Evolutionary conservation across 2,888 invertebrate genomes (phyloP), one percentile per base, ranked within the genome.

Genomic region (Syritta pipiens): DNA sequence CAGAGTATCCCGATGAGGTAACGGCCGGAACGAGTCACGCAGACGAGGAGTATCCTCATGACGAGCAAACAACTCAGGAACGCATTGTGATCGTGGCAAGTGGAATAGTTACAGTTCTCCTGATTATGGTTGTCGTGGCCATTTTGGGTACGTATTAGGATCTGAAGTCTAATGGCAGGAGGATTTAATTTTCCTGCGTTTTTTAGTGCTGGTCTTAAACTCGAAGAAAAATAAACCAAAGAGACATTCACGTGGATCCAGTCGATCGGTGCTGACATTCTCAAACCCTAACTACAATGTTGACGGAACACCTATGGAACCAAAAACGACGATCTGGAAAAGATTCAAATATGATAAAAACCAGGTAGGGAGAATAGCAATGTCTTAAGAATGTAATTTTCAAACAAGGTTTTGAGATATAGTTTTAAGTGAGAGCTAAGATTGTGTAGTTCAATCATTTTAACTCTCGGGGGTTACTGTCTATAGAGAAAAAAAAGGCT

Each of bases 231-330:
- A 85, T 85, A 88, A 86, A 85, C 91, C 82, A 83, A 92, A 87
- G 90, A 91, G 85, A 89, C 91, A 87, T 82, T 90, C 86, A 87
- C 91, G 88, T 76, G 90, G 90, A 4, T 91, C 91, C 22, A 91
- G 93, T 14, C 90, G 93, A 82, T 94, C 94, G 40, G 94, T 95
- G 17, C 91, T 96, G 83, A 95, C 95, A 0, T 97, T 96, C 88
- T 94, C 96, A 44, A 97, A 97, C 90, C 97, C 97, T 2, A 96
- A 96, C 87, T 97, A 97, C 86, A 92, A 92, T 83, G 91, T 92
- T 37, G 89, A 90, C 37, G 88, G 90, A 9, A 87, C 86, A 40
- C 87, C 87, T 0, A 85, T 87, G 84, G 88, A 88, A 72, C 87
- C 87, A 75, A 92, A 91, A 83, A 91, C 91, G 5, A 92, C 91